Conservation (phyloP, 2,113 vertebrate species). For the Ia io region DNA sequence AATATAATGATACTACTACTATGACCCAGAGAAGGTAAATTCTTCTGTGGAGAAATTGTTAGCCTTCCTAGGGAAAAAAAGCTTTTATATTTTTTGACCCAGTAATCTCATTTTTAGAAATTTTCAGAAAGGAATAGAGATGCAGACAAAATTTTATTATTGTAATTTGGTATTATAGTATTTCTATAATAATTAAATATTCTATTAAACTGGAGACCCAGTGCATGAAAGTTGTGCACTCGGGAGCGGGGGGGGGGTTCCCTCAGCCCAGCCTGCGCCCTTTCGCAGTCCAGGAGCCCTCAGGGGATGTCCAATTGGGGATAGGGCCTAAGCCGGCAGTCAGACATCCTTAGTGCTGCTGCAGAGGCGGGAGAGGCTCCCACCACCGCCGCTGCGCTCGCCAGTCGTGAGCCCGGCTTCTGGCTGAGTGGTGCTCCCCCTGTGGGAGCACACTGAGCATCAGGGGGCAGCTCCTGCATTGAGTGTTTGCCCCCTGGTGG, state of each 20-base stretch:
- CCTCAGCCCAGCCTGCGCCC: too few species aligned
- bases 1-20: background rate
- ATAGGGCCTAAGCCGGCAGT: too few species aligned
- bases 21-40: background rate
- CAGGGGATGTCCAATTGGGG: too few species aligned
- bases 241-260: accelerated
- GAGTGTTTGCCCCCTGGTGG: too few species aligned
- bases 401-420: too few species aligned
- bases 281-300: too few species aligned
- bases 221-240: too few species aligned
- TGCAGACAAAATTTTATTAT: background rate
- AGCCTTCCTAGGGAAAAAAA: background rate
- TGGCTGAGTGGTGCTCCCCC: too few species aligned
- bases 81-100: background rate
- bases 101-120: slow-evolving; percentile 15
- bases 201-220: background rate
- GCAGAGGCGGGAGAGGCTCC: too few species aligned
- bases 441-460: too few species aligned
- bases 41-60: background rate
- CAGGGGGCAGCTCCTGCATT: too few species aligned
- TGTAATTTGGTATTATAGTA: background rate
- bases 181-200: slow-evolving; percentile 7
- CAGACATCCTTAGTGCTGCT: too few species aligned
- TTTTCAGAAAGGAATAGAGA: background rate
- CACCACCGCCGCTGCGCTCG: accelerated